Evolutionary conservation across 2,888 invertebrate species (phyloP), one percentile per base, ranked within the genome.

Genomic region (Trichopria drosophilae): DNA sequence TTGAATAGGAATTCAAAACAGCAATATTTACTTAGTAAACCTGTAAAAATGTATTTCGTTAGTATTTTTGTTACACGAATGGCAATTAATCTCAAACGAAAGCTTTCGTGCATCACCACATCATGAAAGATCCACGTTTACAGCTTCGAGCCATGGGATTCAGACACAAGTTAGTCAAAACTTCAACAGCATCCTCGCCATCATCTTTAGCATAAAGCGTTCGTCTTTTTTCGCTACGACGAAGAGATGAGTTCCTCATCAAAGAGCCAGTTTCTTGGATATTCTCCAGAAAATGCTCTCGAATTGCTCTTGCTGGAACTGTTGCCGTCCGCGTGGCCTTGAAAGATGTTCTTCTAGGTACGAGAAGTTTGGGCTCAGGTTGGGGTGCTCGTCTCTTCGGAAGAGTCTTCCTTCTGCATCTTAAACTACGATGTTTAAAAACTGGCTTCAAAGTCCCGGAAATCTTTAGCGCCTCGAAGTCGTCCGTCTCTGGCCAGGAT

Each of bases 191-290:
- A 10, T 75, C 75, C 3, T 69, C 67, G 0, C 72, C 72, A 2
- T 69, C 65, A 29, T 73, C 71, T 43, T 65, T 73, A 3, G 74
- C 75, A 34, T 75, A 75, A 12, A 75, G 64, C 6, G 75, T 71
- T 23, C 63, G 66, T 28, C 75, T 60, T 48, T 72, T 75, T 1
- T 52, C 20, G 19, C 51, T 66, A n/a, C n/a, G n/a, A n/a, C n/a
- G n/a, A n/a, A n/a, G n/a, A n/a, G n/a, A n/a, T n/a, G n/a, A 43
- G 24, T 31, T 46, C 2, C 12, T 13, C 12, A 41, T 41, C 7
- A 35, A 29, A 7, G 46, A 48, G 12, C 48, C 24, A 4, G 12
- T 24, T 12, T 36, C 10, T n/a, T n/a, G n/a, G 19, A 12, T 2
- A 20, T 19, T 40, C 3, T 37, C 22, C 31, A 13, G 13, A 1